Evolutionary conservation across 30 jellyfish, hydroid and myxozoan species (phyloP), one percentile per base, ranked within the genome.

Genomic region (Calvadosia cruxmelitensis): DNA sequence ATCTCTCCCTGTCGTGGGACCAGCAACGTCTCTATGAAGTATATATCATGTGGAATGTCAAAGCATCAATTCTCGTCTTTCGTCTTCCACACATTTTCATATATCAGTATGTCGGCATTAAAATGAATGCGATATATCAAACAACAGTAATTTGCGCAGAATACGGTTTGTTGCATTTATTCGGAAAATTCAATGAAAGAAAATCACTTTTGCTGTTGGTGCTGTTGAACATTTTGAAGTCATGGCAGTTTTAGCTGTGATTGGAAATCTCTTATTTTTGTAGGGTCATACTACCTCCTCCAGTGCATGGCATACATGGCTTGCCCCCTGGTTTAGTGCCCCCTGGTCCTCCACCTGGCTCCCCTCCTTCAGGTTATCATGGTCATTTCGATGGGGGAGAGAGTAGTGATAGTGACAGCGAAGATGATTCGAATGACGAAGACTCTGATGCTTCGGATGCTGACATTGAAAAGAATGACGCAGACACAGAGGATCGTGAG

Each of bases 311-410:
- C 12, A 82, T 90, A 29, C 99, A 95, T 53, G 99, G 99, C 16
- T 51, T 90, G 20, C 99, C 99, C 49, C 95, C 99, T n/a, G 99
- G 99, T 24, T 85, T 90, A 1, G 81, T 90, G 31, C 99, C 99
- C 3, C 99, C 99, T 3, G 99, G 99, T 26, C 99, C 99, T 48
- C 99, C 99, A 12, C 99, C 95, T 12, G 99, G 99, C 3, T 69
- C 80, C 10, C 99, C 99, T 1, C 94, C 95, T 1, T 76, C 75
- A 0, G 93, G 71, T n/a, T 74, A 61, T 24, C 85, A 79, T 42
- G 95, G 77, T n/a, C 84, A 81, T 72, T 88, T 70, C 7, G 92
- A 57, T 63, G 84, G 48, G 16, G 31, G n/a, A n/a, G n/a, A 10
- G 3, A 33, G 69, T 24, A 27, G 66, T 67, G 77, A 67, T 20